Base-by-base conservation (phyloP, 1,140 invertebrate species). In the Temnothorax longispinosus region DNA sequence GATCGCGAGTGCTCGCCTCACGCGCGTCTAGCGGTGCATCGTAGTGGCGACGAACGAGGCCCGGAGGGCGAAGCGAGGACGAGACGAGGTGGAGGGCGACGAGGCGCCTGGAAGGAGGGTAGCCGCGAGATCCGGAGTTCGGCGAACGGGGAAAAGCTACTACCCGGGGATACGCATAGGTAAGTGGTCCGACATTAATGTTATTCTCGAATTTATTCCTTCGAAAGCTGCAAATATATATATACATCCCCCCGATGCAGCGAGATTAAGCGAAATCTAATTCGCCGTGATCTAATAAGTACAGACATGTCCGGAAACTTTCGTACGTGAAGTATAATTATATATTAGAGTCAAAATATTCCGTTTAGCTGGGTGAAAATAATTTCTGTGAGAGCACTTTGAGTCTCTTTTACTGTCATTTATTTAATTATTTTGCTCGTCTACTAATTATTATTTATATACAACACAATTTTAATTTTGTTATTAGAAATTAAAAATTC, bases 331-430 rank as follows among this genome's bases (percentile, higher is more conserved):
- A 27, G 27, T 27, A 27, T 27, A 27, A 27, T 27, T 65, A 32
- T 56, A 56, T 38, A 54, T 35, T 74, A 54, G 7, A 75, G 6
- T n/a, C 1, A 56, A 54, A 75, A 75, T 38, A 56, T 75, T 54
- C n/a, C 18, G 41, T 56, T 21, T 2, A 38, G 18, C 7, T 75
- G 52, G 32, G 21, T 15, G 27, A 58, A 41, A 56, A 0, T 54
- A 35, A 56, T 75, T 56, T 56, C 4, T n/a, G n/a, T 32, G 11
- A 38, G 3, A 27, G 32, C n/a, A 54, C n/a, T 10, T 58, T 75
- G 8, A 21, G 15, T 56, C 7, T 27, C 27, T 27, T 21, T 75
- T 21, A 56, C n/a, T 75, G 5, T 52, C 15, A 8, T 15, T 7
- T 15, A 56, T 56, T 56, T 56, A 56, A 41, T 56, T 38, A 54